Base-by-base conservation (phyloP, 2,888 invertebrate species). In the Hedya salicella region DNA sequence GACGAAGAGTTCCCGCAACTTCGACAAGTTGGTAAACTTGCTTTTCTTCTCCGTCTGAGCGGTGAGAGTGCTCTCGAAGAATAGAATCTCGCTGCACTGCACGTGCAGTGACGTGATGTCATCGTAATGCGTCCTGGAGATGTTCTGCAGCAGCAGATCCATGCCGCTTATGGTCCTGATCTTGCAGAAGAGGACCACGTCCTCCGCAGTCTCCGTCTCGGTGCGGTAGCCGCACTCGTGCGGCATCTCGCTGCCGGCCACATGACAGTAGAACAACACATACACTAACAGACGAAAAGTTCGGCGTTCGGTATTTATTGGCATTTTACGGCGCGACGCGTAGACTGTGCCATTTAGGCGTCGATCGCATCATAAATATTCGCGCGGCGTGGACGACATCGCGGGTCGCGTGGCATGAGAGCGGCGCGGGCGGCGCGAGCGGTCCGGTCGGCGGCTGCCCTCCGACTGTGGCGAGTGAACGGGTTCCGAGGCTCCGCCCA, bases 41-140 rank as follows among this genome's bases (percentile, higher is more conserved):
- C 85, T 61, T 64, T 82, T 62, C 75, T 90, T 84, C 63, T 91
- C 86, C 46, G 86, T 80, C 39, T 90, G 91, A 68, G 94, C 90
- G 68, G 94, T 93, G 68, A 95, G 84, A 57, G 94, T 94, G 78
- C 95, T 95, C 85, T 96, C 96, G 80, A 95, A 95, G 87, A 95
- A 95, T 71, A 95, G 86, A 71, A 95, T 95, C 80, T 95, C 96
- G 89, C 95, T 95, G 88, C 96, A 96, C 87, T 95, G 95, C 71
- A 96, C 92, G 76, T 93, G 93, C 73, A 96, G 87, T 14, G 94
- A 94, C 75, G 95, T 93, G 74, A 94, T 93, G 78, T 96, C 95
- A 71, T 94, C 93, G 69, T 86, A 87, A 83, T 95, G 95, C 50
- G 94, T 93, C 79, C 94, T 92, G 73, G 95, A 95, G 76, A 96